Percentiles rank a stretch among this genome's conserved stretches.
Evolutionary conservation across 53 echinoderm and acorn worm species (phyloP).

Genomic region (Stichopus horrens): DNA sequence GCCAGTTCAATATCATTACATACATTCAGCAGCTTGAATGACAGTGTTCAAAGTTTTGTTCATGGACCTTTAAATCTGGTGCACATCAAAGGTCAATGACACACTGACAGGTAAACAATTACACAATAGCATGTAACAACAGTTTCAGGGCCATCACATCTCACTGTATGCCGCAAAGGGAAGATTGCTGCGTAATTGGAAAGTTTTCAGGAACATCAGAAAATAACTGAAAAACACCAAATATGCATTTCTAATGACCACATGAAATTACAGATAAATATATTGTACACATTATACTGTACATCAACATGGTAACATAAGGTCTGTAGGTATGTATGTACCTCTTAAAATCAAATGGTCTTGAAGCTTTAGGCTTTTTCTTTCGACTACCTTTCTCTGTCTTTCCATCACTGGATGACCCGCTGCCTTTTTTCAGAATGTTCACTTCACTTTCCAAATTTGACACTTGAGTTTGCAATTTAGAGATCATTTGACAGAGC

Average conservation of each 20-base stretch:
- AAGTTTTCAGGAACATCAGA: neutral
- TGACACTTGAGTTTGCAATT: constrained; percentile 17
- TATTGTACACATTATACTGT: neutral
- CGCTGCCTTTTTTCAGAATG: neutral
- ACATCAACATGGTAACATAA: neutral
- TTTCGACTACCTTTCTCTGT: neutral
- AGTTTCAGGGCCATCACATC: too few relatives aligned
- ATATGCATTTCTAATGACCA: neutral
- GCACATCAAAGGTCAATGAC: too few relatives aligned
- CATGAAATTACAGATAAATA: neutral
- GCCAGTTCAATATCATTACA: too few relatives aligned
- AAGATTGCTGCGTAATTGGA: neutral
- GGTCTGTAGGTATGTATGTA: neutral
- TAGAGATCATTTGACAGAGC: constrained; percentile 6
- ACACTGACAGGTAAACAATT: too few relatives aligned
- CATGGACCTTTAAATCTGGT: too few relatives aligned
- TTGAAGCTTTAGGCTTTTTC: neutral
- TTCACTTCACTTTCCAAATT: constrained; percentile 17
- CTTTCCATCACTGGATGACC: neutral
- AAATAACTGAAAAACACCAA: neutral
- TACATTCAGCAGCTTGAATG: too few relatives aligned
- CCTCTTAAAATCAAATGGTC: constrained; percentile 33
- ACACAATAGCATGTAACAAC: too few relatives aligned
- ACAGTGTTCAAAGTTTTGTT: too few relatives aligned
- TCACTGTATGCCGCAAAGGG: neutral